These are phyloP conservation scores for Halisarca cf. caerulea DNA, from an alignment of 37 sponge, comb jelly and placozoan species.

Conservation along the genomic window DNA sequence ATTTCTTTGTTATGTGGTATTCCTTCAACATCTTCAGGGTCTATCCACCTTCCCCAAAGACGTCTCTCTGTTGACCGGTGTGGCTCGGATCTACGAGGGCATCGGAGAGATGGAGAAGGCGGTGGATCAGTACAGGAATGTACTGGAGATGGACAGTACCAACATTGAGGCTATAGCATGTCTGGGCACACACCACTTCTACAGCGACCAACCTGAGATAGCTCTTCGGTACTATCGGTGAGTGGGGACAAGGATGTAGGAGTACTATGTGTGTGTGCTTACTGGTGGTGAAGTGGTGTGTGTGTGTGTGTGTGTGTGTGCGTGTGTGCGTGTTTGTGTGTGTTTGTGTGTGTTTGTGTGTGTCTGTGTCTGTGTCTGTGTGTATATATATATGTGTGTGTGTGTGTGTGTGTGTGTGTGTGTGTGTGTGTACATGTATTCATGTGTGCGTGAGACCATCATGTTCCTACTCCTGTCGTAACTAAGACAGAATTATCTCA, in stretches of 20 bases:
- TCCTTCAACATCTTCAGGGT: too few relatives aligned
- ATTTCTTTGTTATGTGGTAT: too few relatives aligned
- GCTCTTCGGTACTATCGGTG: slow-evolving; percentile 90
- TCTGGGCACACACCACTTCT: slow-evolving; percentile 95
- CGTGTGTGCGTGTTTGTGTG: not conserved
- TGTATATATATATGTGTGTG: slow-evolving; percentile 25
- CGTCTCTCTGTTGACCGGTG: slow-evolving; percentile 68
- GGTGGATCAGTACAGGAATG: slow-evolving; percentile 82
- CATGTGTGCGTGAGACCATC: too few relatives aligned
- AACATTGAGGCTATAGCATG: slow-evolving; percentile 95
- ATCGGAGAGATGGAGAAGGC: slow-evolving; percentile 83
- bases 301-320: not conserved
- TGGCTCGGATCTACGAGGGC: slow-evolving; percentile 94
- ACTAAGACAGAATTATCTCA: too few relatives aligned
- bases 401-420: not conserved
- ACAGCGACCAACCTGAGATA: slow-evolving; percentile 96
- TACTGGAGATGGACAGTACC: slow-evolving; percentile 83
- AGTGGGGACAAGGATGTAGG: too few relatives aligned
- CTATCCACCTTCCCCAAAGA: slow-evolving; percentile 85
- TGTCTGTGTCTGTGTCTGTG: not conserved
- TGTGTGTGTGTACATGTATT: too few relatives aligned
- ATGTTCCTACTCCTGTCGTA: too few relatives aligned
- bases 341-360: not conserved
- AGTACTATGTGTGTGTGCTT: too few relatives aligned
- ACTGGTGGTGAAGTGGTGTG: too few relatives aligned